Percentiles rank a stretch among this genome's conserved stretches.
These are phyloP conservation scores for Synanthedon andrenaeformis DNA, from an alignment of 2,888 invertebrate genomes.

Conservation along the genomic window DNA sequence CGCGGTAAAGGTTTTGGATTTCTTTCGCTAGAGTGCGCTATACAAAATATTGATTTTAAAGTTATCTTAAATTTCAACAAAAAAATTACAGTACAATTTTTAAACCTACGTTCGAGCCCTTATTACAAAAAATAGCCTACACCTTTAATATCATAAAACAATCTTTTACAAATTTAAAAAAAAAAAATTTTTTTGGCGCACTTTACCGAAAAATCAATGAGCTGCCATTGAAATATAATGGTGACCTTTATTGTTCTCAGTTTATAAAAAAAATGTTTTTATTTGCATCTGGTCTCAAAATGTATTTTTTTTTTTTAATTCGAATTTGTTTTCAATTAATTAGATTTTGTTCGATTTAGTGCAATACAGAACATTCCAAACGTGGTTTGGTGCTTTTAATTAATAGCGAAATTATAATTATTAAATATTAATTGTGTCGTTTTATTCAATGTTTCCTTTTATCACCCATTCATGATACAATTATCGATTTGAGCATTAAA, in stretches of 20 bases:
- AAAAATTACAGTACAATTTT: too few relatives aligned
- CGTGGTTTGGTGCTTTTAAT: slow-evolving; percentile 64
- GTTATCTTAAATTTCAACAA: too few relatives aligned
- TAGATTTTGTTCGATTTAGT: slow-evolving; percentile 54
- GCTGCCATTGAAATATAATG: slow-evolving; percentile 28
- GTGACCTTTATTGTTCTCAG: slow-evolving; percentile 62
- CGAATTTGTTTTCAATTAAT: slow-evolving; percentile 12
- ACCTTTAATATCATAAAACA: too few relatives aligned
- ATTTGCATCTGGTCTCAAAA: neutral
- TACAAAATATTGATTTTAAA: neutral
- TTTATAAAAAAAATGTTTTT: slow-evolving; percentile 26
- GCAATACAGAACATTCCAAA: slow-evolving; percentile 69
- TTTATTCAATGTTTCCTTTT: slow-evolving; percentile 53
- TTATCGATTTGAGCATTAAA: slow-evolving; percentile 29
- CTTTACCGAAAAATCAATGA: neutral
- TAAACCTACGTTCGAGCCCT: too few relatives aligned
- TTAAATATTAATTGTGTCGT: slow-evolving; percentile 43
- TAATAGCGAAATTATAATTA: slow-evolving; percentile 61
- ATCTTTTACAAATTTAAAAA: too few relatives aligned
- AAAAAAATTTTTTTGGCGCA: neutral
- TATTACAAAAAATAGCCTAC: too few relatives aligned
- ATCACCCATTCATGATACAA: slow-evolving; percentile 24
- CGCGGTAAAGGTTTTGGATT: slow-evolving; percentile 3
- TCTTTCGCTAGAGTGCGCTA: neutral
- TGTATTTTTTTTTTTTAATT: neutral